These are phyloP conservation scores for Choristoneura rosaceana DNA, from an alignment of 2,888 invertebrate genomes.

Conservation along the genomic window DNA sequence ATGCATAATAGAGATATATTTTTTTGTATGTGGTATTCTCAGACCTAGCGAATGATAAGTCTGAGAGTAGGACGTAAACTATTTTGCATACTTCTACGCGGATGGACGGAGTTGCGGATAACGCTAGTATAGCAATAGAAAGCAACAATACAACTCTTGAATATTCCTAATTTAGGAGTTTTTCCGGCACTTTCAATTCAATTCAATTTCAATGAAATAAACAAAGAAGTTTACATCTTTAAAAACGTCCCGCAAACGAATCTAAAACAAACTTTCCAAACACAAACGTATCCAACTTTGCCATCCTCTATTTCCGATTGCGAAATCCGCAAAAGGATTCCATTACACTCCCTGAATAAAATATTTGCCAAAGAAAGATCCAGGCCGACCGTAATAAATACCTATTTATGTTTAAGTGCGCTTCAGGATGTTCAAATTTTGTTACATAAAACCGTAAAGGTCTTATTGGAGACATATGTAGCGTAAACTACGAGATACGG, in stretches of 20 bases:
- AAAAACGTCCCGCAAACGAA: neutral
- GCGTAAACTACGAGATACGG: neutral
- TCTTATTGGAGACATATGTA: slow-evolving; percentile 12
- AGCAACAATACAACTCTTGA: no score
- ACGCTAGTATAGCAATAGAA: no score
- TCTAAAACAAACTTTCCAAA: slow-evolving; percentile 4
- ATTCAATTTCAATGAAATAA: no score
- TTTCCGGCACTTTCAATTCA: no score
- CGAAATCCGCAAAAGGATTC: slow-evolving; percentile 39
- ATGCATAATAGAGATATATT: no score
- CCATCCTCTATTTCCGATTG: slow-evolving; percentile 28
- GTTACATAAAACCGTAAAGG: slow-evolving; percentile 10
- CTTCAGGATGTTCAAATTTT: slow-evolving; percentile 26
- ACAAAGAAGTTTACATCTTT: no score
- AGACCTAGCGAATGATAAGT: no score
- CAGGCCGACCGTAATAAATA: slow-evolving; percentile 38
- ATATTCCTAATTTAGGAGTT: no score
- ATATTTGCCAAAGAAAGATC: slow-evolving; percentile 39
- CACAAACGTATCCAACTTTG: slow-evolving; percentile 34
- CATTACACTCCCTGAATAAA: slow-evolving; percentile 36
- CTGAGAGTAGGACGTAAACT: no score
- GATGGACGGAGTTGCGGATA: no score
- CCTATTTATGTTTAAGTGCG: slow-evolving; percentile 40
- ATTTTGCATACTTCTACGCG: no score
- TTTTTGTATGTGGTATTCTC: no score